Base-by-base conservation (phyloP, 2,113 vertebrate species). In the Dicrurus megarhynchus region DNA sequence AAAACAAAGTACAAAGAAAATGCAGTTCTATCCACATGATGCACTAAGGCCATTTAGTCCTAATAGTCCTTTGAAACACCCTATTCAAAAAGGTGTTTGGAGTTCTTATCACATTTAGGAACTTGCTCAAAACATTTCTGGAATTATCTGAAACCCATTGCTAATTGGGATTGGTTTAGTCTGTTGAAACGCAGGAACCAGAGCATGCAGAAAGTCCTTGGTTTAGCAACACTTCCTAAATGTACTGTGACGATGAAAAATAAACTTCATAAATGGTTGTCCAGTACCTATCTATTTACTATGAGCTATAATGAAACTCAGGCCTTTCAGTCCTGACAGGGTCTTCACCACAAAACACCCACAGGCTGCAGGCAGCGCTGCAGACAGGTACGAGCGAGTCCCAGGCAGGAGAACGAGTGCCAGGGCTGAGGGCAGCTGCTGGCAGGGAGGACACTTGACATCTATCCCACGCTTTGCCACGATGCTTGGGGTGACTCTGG, bases 331-430 rank as follows among this genome's bases (percentile, higher is more conserved):
- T 44, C 37, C 74, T 90, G 21, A 60, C 55, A 73, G 47, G 55
- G 35, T n/a, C 67, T 37, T 83, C 16, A 39, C 24, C 56, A 44
- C 60, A 65, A 30, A 71, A 20, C 2, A 3, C 32, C 13, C 44
- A 13, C 24, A 21, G 41, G 13, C n/a, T n/a, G 2, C 35, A 7
- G 42, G 52, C 56, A 41, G 61, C 2, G 0, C 5, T 44, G 39
- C 41, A 23, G 60, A 21, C 18, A 52, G 52, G 8, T 22, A 1
- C 0, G 0, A 63, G 46, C 0, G 0, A 16, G 87, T 67, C 15
- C 68, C 23, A 20, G 2, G 12, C 0, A 21, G 47, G 35, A 53
- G 65, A 75, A 52, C 0, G 1, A 3, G 35, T 57, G 41, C 37
- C 27, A 11, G 50, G 0, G 32, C 24, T 0, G 8, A 67, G n/a